Evolutionary conservation across 1,140 invertebrate species (phyloP), one percentile per base, ranked within the genome.

Genomic region (Tetraneura akinire): DNA sequence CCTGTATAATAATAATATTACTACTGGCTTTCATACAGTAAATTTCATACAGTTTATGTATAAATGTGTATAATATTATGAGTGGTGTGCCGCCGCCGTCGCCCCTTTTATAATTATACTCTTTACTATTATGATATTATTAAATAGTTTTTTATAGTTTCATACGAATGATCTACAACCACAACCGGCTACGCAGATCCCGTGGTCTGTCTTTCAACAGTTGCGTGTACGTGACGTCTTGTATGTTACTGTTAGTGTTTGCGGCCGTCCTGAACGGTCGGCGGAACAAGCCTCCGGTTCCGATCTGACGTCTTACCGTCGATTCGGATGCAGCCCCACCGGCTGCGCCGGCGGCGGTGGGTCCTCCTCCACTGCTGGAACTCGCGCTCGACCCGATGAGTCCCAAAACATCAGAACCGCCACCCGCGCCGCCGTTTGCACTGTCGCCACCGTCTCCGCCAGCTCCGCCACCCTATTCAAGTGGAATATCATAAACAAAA

Each of bases 271-370:
- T n/a, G 23, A 70, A 70, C 23, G 66, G 42, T 16, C 42, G 42
- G 2, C 45, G 66, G 45, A 70, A 49, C 26, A 70, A 49, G 23
- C 45, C 66, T 8, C 66, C 66, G 8, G 21, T n/a, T n/a, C n/a
- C n/a, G n/a, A n/a, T 60, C 32, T 76, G 73, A 26, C 73, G 51
- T 60, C 73, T 76, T 76, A 76, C 73, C 73, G 29, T n/a, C 10
- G 51, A 23, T 32, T 3, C 29, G 21, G 51, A 37, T n/a, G n/a
- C n/a, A n/a, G n/a, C n/a, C n/a, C n/a, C n/a, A n/a, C n/a, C n/a
- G n/a, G 55, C 5, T 3, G 13, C 51, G 6, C 73, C 73, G 9
- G 14, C 21, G 32, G 23, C 71, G 2, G 26, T 51, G 0, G 42
- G 26, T 18, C 73, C 73, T 1, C 26, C 51, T n/a, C n/a, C n/a